Evolutionary conservation across 2,113 vertebrate genomes (phyloP).

Genomic region (Leptosomus discolor): DNA sequence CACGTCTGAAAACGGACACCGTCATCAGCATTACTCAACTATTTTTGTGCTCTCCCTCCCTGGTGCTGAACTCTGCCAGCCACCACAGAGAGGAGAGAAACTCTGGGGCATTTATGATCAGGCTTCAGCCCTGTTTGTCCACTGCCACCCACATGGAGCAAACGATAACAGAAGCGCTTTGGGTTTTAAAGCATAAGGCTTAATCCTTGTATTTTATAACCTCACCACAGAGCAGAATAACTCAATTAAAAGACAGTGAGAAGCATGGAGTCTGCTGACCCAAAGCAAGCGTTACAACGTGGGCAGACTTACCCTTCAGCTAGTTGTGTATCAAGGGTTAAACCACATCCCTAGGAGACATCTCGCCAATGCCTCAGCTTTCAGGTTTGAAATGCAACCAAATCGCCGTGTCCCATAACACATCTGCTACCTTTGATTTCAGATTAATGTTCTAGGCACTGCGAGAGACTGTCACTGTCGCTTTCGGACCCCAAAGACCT

Average conservation of each 20-base stretch:
- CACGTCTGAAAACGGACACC: background rate
- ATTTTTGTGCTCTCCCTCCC: background rate
- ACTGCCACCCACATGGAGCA: background rate
- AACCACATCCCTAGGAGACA: background rate
- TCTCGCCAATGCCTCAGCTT: background rate
- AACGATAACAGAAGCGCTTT: rapidly evolving
- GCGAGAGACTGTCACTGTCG: background rate
- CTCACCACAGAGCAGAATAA: background rate
- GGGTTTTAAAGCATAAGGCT: background rate
- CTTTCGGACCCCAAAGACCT: background rate
- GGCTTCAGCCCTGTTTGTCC: background rate
- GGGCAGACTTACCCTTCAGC: background rate
- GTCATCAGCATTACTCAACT: background rate
- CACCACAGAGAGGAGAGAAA: background rate
- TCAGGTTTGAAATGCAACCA: background rate
- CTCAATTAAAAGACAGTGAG: background rate
- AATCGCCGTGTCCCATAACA: background rate
- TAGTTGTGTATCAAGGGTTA: background rate
- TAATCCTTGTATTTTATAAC: background rate
- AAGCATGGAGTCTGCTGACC: background rate
- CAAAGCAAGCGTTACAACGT: background rate
- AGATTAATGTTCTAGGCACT: background rate
- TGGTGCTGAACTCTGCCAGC: background rate
- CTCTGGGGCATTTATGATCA: background rate
- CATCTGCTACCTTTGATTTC: background rate